Base-by-base conservation (phyloP, 2,888 invertebrate species). In the Anaspis maculata region DNA sequence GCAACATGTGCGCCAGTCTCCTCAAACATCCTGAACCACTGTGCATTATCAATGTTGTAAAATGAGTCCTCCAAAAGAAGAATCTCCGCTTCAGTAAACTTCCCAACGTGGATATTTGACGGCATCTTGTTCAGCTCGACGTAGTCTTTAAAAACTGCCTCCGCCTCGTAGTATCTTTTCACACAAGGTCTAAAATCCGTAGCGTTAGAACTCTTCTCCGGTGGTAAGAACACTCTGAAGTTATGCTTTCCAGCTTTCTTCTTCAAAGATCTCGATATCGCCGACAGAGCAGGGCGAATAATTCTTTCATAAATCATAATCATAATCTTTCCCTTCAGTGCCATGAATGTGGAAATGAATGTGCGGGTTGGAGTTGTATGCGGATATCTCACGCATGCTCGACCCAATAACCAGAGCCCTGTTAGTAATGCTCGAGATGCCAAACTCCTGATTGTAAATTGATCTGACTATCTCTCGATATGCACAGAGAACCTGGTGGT, bases 291-390 rank as follows among this genome's bases (percentile, higher is more conserved):
- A 13, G 32, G 26, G 3, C 26, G 9, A 2, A 32, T 11, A 7
- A 32, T 15, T 32, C 32, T 27, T 13, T n/a, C n/a, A n/a, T n/a
- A n/a, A n/a, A n/a, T n/a, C n/a, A n/a, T n/a, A n/a, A n/a, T 32
- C 32, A 15, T 32, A 27, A 16, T 32, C 32, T 16, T 27, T 32
- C 6, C 27, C 27, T 7, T 32, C 32, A 3, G 12, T 15, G 2
- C 32, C 26, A 15, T 32, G 16, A 13, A 32, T 27, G 11, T 30
- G 27, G 12, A 27, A 32, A 27, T 32, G 32, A 10, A 32, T 32
- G 11, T 32, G 32, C 11, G 27, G 3, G 13, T 32, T 32, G 3
- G 2, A 5, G 13, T 27, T 27, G 12, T 32, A 32, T 11, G 14
- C 27, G 4, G 6, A 4, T 6, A 27, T 27, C 10, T 27, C 27